A percentile compares a stretch with the other conserved stretches of the same genome.
phyloP scores from a whole-genome alignment of 2,888 invertebrate species.

The Thyatira batis region DNA sequence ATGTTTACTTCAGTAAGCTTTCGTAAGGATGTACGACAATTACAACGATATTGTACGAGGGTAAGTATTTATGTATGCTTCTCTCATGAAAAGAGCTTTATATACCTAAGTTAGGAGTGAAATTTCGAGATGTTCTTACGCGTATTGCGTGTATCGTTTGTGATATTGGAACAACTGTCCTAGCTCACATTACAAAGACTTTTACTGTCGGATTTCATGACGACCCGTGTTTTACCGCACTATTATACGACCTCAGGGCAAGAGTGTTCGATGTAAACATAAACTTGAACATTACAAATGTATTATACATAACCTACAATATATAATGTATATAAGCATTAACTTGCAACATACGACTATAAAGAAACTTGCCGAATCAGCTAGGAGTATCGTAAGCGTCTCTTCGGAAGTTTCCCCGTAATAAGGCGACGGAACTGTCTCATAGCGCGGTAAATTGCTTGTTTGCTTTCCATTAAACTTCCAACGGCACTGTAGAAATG shows the following conservation, averaged over 20 bases:
- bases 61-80: neutral
- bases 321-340: neutral
- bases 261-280: neutral
- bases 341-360: constrained; percentile 13
- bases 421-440: constrained; percentile 22
- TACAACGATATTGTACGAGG: neutral
- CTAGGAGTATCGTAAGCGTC: constrained; percentile 22
- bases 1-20: neutral
- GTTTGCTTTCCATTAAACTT: constrained; percentile 46
- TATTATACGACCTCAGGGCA: neutral
- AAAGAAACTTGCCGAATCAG: constrained; percentile 20
- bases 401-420: constrained; percentile 31
- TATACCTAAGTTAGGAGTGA: neutral
- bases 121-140: neutral
- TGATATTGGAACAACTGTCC: neutral
- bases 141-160: neutral
- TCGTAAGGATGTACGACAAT: neutral
- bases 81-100: neutral
- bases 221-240: neutral
- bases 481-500: constrained; percentile 14
- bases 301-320: neutral
- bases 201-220: neutral
- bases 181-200: neutral
- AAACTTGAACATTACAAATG: neutral
- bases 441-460: constrained; percentile 40